A percentile compares a stretch with the other conserved stretches of the same genome.
phyloP scores from a whole-genome alignment of 1,140 invertebrate genomes.

The Camponotus pennsylvanicus region DNA sequence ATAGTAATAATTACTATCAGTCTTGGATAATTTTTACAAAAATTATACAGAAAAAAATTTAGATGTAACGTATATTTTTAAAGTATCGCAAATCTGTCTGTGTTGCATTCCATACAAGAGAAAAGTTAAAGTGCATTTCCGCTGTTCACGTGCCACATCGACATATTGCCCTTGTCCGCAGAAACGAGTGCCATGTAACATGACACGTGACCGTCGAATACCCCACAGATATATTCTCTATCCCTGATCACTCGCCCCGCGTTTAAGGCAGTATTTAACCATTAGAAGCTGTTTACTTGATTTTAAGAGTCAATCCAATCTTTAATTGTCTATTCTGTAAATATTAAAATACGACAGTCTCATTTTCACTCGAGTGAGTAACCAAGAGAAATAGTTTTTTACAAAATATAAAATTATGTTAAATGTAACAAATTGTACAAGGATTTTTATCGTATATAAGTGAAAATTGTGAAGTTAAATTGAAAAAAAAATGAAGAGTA shows the following conservation, averaged over 20 bases:
- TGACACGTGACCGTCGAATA: conserved; percentile 82
- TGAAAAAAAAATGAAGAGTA: neutral
- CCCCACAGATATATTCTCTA: conserved; percentile 69
- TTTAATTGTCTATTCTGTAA: neutral
- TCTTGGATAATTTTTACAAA: neutral
- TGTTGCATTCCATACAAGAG: neutral
- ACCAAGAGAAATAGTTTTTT: neutral
- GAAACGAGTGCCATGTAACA: conserved; percentile 80
- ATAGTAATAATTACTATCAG: neutral
- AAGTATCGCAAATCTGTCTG: conserved; percentile 22
- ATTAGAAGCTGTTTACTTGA: conserved; percentile 82
- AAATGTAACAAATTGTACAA: neutral
- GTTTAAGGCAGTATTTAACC: conserved; percentile 78
- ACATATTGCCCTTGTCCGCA: conserved; percentile 81
- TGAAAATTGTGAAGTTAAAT: neutral
- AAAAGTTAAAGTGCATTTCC: conserved; percentile 52
- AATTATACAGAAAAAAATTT: neutral
- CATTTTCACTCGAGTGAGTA: conserved; percentile 7
- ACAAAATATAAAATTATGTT: neutral
- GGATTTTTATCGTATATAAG: neutral
- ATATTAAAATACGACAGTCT: conserved; percentile 29
- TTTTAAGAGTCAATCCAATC: conserved; percentile 80
- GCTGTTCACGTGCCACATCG: conserved; percentile 80
- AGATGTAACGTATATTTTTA: neutral
- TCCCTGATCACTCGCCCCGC: conserved; percentile 36